Conservation (phyloP, 2,113 vertebrate genomes). For the Felis chaus region DNA sequence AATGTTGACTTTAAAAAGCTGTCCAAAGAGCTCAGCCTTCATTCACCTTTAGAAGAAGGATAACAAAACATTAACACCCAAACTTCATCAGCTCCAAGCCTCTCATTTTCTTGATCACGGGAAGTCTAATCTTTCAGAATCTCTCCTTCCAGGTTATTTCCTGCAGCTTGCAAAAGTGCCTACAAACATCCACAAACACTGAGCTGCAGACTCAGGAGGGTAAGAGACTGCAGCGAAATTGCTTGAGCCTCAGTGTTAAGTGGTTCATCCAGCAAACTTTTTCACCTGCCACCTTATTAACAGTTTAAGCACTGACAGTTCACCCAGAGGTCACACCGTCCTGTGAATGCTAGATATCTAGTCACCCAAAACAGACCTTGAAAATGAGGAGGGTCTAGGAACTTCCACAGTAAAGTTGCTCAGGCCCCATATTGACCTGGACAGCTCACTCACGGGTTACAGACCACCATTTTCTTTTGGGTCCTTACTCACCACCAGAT, state of each 20-base stretch:
- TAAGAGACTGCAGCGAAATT: neutral
- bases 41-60: constrained; percentile 32
- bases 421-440: neutral
- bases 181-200: neutral
- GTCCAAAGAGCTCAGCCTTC: neutral
- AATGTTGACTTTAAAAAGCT: neutral
- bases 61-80: neutral
- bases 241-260: neutral
- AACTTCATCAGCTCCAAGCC: neutral
- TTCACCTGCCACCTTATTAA: neutral
- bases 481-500: neutral
- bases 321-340: neutral
- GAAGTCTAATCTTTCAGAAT: neutral
- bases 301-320: neutral
- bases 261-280: neutral
- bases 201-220: neutral
- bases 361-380: neutral
- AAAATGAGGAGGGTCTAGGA: neutral
- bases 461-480: neutral
- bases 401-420: neutral
- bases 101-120: neutral
- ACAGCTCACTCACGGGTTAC: neutral
- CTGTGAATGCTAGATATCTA: neutral
- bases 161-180: neutral
- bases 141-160: constrained; percentile 1